Evolutionary conservation across 2,797 vertebrate genomes (phyloP), one percentile per base, ranked within the genome.

Genomic region (Melanotaenia nigrans): DNA sequence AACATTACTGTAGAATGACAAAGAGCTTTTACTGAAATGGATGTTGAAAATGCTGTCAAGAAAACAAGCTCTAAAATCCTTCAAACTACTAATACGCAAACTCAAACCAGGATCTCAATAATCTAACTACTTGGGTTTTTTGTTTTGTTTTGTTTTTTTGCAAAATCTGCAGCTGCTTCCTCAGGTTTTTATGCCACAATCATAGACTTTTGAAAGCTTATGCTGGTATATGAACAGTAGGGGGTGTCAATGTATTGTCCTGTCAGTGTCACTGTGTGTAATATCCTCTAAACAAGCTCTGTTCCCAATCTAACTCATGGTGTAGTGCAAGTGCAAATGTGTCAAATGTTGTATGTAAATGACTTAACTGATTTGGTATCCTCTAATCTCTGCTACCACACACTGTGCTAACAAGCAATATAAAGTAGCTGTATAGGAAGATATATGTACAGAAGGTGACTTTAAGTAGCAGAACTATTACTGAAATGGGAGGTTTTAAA

Each of bases 1-100:
- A 85, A 85, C 66, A 83, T 89, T 84, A 65, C 36, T 30, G 18
- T 35, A 20, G 66, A 57, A 64, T 79, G 83, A 77, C 75, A 54
- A 69, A 51, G 68, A 36, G 7, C 3, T 85, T 89, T 82, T 61
- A 36, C 22, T 40, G 5, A 60, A 61, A 55, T 0, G 12, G 7
- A 8, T 47, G 0, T 24, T 11, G 14, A 40, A 62, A 65, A 28
- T n/a, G 25, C 20, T 53, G 11, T 47, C 13, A 42, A n/a, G 22
- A 8, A 60, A 60, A 25, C 7, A 55, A 33, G 20, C 22, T 45
- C 22, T 35, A 24, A 13, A 56, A 12, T 4, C 16, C n/a, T 65
- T 35, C 6, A 28, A 22, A 10, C 20, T 14, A 7, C 5, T 20
- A 24, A 18, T 54, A 35, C 7, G 0, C 7, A 45, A 28, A 53